phyloP scores from a whole-genome alignment of 2,888 invertebrate genomes.

The Gortyna flavago region DNA sequence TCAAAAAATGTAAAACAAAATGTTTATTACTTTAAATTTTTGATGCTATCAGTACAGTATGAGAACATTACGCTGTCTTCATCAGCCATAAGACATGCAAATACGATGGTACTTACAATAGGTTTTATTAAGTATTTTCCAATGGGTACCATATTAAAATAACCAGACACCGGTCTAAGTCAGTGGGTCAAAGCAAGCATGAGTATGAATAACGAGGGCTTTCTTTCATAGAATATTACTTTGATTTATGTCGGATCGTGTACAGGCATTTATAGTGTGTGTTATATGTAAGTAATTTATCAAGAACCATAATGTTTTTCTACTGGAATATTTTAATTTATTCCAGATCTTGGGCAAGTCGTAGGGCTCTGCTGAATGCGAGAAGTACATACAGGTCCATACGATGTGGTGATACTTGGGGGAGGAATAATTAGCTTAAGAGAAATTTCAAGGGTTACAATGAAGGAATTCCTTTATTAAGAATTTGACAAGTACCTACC shows the following conservation, averaged over 20 bases:
- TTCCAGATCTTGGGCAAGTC: background rate
- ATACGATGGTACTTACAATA: background rate
- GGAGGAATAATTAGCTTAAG: no score
- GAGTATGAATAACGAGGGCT: conserved; percentile 37
- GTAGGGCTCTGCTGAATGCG: no score
- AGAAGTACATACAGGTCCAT: no score
- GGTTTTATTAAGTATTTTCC: background rate
- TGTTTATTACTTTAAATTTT: background rate
- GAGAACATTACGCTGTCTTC: background rate
- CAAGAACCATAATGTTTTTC: background rate
- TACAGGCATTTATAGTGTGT: conserved; percentile 33
- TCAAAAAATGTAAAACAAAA: background rate
- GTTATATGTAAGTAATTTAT: background rate
- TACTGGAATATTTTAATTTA: background rate
- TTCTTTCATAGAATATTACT: background rate
- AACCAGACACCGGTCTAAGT: conserved; percentile 7
- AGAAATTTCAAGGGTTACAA: no score
- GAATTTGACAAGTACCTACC: no score
- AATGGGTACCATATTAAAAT: background rate
- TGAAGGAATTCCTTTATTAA: no score
- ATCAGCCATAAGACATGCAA: background rate
- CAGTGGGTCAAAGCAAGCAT: conserved; percentile 38
- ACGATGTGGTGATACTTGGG: no score
- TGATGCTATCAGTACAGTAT: no score
- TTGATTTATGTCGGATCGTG: conserved; percentile 29